Percentiles rank a stretch among this genome's conserved stretches.
Conservation (phyloP, 2,888 invertebrate species). For the Ellobium chinense region DNA sequence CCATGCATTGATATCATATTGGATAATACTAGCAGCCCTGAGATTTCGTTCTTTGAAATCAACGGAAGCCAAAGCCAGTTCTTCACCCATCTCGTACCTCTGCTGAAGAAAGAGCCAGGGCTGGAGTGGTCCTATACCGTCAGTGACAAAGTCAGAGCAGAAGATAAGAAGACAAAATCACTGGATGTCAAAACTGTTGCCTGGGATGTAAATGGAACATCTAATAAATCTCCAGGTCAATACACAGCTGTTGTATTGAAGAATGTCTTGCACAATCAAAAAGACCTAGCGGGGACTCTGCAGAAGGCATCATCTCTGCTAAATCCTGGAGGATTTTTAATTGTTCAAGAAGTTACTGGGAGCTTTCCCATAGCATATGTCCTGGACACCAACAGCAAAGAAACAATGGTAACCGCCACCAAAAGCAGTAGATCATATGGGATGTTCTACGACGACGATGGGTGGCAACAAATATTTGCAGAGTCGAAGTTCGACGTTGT, state of each 20-base stretch:
- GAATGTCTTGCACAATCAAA: constrained; percentile 1
- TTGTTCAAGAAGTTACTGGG: constrained; percentile 13
- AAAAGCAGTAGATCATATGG: background rate
- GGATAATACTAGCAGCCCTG: background rate
- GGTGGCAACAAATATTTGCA: background rate
- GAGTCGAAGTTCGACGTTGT: background rate
- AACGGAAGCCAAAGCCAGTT: background rate
- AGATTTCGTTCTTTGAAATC: background rate
- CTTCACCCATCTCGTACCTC: background rate
- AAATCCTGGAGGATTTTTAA: background rate
- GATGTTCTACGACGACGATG: background rate
- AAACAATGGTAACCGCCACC: no score
- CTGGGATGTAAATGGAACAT: background rate
- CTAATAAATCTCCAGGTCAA: background rate
- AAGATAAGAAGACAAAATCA: background rate
- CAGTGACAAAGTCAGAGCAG: background rate
- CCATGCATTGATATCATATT: constrained; percentile 8
- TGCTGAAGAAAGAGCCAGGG: background rate
- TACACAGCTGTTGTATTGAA: background rate
- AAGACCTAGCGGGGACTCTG: background rate
- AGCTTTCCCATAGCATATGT: background rate
- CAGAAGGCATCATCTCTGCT: background rate
- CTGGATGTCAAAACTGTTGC: background rate
- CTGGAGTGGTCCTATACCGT: background rate
- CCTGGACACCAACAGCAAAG: background rate